Percentiles rank a stretch among this genome's conserved stretches.
Conservation (phyloP, 2,797 vertebrate species). For the Scarus forsteni region DNA sequence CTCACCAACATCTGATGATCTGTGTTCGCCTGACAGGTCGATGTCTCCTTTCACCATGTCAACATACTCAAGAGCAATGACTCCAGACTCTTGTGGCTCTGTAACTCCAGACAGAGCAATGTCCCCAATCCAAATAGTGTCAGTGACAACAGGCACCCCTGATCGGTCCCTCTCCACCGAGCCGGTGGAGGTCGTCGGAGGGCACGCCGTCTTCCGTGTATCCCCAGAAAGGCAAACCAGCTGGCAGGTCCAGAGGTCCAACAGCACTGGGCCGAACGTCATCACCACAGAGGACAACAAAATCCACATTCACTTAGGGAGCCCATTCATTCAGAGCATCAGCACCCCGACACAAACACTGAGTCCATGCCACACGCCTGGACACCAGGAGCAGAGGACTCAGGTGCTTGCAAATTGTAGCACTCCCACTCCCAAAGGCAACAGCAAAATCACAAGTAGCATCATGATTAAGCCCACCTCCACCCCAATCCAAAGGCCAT, state of each 20-base stretch:
- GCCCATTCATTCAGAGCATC: slow-evolving; percentile 90
- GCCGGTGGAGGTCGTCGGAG: slow-evolving; percentile 88
- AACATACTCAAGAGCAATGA: slow-evolving; percentile 89
- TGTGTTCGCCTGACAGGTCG: slow-evolving; percentile 85
- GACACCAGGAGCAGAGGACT: slow-evolving; percentile 89
- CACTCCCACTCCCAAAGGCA: slow-evolving; percentile 84
- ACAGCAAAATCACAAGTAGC: slow-evolving; percentile 98
- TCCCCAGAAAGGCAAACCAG: slow-evolving; percentile 92
- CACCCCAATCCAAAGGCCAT: slow-evolving; percentile 92
- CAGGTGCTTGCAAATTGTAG: slow-evolving; percentile 87
- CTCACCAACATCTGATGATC: slow-evolving; percentile 82
- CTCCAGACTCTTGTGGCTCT: slow-evolving; percentile 92
- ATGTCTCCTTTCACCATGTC: slow-evolving; percentile 89
- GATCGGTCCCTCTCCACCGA: slow-evolving; percentile 88
- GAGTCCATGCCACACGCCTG: slow-evolving; percentile 84
- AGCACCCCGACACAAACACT: slow-evolving; percentile 81
- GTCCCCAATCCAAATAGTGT: slow-evolving; percentile 92
- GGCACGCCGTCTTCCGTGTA: slow-evolving; percentile 90
- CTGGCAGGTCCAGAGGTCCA: slow-evolving; percentile 95
- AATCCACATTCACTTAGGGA: slow-evolving; percentile 98
- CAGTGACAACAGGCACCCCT: slow-evolving; percentile 88
- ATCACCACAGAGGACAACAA: slow-evolving; percentile 99
- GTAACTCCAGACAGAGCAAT: slow-evolving; percentile 92
- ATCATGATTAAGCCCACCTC: slow-evolving; percentile 97
- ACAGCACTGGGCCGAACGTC: slow-evolving; percentile 92